phyloP scores from a whole-genome alignment of 1,140 invertebrate genomes.

The Muscidifurax raptorellus region DNA sequence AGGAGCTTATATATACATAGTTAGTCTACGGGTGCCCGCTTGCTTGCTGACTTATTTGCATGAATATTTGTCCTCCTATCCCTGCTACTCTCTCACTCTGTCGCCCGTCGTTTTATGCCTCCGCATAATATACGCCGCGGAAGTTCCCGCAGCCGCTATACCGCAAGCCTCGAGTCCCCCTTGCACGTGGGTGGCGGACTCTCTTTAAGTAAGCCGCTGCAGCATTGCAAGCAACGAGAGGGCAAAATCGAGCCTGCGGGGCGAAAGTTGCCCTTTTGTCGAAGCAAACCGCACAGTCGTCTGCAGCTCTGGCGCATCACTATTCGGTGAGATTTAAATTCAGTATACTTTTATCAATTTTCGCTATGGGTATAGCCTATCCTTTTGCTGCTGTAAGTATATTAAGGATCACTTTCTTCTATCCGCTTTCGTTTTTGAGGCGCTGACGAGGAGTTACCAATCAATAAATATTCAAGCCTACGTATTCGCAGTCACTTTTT shows the following conservation, averaged over 20 bases:
- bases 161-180: conserved; percentile 9
- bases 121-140: neutral
- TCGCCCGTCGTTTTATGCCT: neutral
- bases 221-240: neutral
- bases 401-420: neutral
- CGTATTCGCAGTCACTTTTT: conserved; percentile 20
- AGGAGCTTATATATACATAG: no score
- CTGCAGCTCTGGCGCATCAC: neutral
- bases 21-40: neutral
- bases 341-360: conserved; percentile 22
- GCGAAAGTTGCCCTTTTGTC: neutral
- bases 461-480: neutral
- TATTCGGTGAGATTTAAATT: neutral
- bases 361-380: neutral
- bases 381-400: no score
- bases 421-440: neutral
- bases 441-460: neutral
- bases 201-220: conserved; percentile 27
- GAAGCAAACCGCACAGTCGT: neutral
- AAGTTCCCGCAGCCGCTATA: conserved; percentile 6
- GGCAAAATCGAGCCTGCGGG: conserved; percentile 1
- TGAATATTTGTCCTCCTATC: neutral
- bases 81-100: neutral
- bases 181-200: neutral
- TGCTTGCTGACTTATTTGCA: conserved; percentile 31